phyloP scores from a whole-genome alignment of 2,113 vertebrate genomes.

The Varanus salvator region DNA sequence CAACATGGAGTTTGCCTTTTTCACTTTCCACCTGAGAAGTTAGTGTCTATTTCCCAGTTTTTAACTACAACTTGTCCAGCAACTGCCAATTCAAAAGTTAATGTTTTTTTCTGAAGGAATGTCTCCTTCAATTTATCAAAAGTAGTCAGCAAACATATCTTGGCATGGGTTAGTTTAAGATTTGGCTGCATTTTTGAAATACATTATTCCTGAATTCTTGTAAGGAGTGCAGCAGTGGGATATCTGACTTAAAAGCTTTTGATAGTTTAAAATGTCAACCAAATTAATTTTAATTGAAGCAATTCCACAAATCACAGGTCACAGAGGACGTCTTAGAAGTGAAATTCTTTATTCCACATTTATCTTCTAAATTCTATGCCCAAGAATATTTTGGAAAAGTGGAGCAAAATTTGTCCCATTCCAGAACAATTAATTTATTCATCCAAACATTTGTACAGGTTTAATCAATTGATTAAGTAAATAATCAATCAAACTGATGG shows the following conservation, averaged over 20 bases:
- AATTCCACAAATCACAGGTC: not conserved
- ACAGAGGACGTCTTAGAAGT: not conserved
- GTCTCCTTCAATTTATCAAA: not conserved
- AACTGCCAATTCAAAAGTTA: not conserved
- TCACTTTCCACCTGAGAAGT: not conserved
- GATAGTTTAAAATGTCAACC: not conserved
- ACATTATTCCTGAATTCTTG: not conserved
- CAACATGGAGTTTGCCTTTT: no score
- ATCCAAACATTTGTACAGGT: not conserved
- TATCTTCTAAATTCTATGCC: not conserved
- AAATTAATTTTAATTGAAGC: not conserved
- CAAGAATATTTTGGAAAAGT: not conserved
- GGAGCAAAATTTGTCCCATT: not conserved
- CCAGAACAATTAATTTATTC: not conserved
- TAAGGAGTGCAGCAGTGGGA: not conserved
- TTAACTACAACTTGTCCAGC: not conserved
- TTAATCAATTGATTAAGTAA: not conserved
- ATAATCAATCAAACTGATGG: not conserved
- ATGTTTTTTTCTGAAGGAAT: no score
- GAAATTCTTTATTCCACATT: not conserved
- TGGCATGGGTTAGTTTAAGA: not conserved
- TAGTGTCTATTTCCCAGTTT: not conserved
- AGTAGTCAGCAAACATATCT: not conserved
- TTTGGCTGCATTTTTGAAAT: not conserved
- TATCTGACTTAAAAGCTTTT: no score